phyloP scores from a whole-genome alignment of 2,888 invertebrate species.

The Stenodema calcarata region DNA sequence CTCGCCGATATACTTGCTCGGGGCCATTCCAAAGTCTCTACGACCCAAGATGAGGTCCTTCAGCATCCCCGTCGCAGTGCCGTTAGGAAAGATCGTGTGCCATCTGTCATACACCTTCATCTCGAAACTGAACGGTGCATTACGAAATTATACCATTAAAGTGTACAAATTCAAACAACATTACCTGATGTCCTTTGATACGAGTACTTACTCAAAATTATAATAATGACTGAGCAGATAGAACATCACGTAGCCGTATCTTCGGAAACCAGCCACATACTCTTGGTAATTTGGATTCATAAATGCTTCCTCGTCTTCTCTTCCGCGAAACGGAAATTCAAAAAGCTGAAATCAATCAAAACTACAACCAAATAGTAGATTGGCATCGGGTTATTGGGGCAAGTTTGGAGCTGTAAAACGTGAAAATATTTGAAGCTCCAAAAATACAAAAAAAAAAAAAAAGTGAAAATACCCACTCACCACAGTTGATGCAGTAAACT shows the following conservation, averaged over 20 bases:
- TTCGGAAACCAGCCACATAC: neutral
- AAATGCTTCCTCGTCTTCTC: neutral
- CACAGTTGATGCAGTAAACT: neutral
- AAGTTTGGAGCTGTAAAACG: too few relatives aligned
- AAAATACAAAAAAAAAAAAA: too few relatives aligned
- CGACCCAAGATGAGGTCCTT: neutral
- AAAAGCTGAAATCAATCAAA: neutral
- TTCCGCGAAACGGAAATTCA: neutral
- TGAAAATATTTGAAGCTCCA: too few relatives aligned
- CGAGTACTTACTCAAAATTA: neutral
- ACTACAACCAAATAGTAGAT: too few relatives aligned
- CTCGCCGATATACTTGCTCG: neutral
- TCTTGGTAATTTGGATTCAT: neutral
- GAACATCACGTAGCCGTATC: neutral
- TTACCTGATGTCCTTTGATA: too few relatives aligned
- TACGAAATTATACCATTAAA: too few relatives aligned
- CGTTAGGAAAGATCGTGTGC: neutral
- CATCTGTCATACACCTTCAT: neutral
- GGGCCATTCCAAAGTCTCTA: neutral
- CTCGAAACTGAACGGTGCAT: neutral
- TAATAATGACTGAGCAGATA: neutral
- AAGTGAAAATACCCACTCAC: neutral
- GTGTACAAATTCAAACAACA: too few relatives aligned
- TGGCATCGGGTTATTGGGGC: too few relatives aligned
- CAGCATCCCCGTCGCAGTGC: constrained; percentile 1